Percentiles rank a stretch among this genome's conserved stretches.
These are phyloP conservation scores for Metalampra italica DNA, from an alignment of 2,888 invertebrate species.

Conservation along the genomic window DNA sequence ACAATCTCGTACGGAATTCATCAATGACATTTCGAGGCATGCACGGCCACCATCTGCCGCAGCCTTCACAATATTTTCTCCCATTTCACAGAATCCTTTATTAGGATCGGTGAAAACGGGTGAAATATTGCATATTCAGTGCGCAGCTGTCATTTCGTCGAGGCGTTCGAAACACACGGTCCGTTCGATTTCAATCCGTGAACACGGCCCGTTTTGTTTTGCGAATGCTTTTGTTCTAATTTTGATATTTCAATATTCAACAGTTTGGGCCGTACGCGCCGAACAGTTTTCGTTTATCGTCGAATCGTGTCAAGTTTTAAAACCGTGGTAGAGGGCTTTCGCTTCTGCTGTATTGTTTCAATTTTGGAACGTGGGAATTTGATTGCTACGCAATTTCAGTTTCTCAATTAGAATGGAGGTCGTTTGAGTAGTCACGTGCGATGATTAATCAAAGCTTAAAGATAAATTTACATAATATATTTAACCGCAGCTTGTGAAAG, in stretches of 20 bases:
- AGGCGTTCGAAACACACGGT: slow-evolving; percentile 20
- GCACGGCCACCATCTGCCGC: neutral
- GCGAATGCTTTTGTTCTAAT: slow-evolving; percentile 21
- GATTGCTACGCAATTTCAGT: neutral
- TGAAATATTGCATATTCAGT: slow-evolving; percentile 62
- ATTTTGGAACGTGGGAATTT: neutral
- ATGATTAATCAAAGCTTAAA: too few relatives aligned
- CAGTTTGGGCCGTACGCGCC: neutral
- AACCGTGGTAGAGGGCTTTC: neutral
- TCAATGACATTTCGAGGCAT: neutral
- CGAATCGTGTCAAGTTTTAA: neutral
- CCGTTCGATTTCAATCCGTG: slow-evolving; percentile 36
- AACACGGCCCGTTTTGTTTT: slow-evolving; percentile 15
- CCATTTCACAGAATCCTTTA: slow-evolving; percentile 40
- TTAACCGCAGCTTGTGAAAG: too few relatives aligned
- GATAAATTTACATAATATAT: too few relatives aligned
- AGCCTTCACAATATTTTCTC: slow-evolving; percentile 22
- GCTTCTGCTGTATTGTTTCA: neutral
- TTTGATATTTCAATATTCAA: slow-evolving; percentile 17
- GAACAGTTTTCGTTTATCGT: slow-evolving; percentile 1
- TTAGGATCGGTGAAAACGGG: slow-evolving; percentile 28
- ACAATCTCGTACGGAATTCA: neutral
- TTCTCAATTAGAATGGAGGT: neutral
- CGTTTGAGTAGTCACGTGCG: neutral
- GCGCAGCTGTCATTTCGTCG: slow-evolving; percentile 37